Conservation (phyloP, 2,113 vertebrate genomes). For the Papio anubis region DNA sequence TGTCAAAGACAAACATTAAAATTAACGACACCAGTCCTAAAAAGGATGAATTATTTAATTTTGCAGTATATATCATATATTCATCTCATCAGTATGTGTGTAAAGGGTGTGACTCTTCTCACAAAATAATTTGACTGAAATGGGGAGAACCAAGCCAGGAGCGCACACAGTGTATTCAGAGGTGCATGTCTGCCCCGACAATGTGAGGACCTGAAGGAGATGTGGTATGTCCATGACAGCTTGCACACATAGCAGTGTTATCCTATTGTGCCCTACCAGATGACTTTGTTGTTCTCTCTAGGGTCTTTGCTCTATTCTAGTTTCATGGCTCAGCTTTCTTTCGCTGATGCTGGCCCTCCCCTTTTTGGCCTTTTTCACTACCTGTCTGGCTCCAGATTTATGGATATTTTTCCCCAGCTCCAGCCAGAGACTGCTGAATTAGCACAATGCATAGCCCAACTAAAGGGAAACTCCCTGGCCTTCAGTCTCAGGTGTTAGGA, state of each 20-base stretch:
- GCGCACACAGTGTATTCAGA: not conserved
- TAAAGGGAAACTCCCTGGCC: not conserved
- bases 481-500: not conserved
- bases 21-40: conserved; percentile 81
- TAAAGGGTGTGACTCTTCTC: not conserved
- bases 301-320: not conserved
- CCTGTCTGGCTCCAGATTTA: conserved; percentile 39
- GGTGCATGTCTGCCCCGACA: not conserved
- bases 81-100: not conserved
- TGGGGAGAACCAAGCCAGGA: not conserved
- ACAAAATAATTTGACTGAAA: not conserved
- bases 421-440: conserved; percentile 6
- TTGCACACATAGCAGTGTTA: not conserved
- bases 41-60: conserved; percentile 68
- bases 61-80: not conserved
- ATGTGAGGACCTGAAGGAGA: not conserved
- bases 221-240: not conserved
- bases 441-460: not conserved
- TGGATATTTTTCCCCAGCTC: not conserved
- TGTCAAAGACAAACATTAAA: conserved; percentile 83
- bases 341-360: not conserved
- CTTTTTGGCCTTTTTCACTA: not conserved
- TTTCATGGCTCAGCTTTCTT: not conserved
- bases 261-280: not conserved
- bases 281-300: not conserved